Conservation (phyloP, 2,797 vertebrate genomes). For the Sebastes miniatus region DNA sequence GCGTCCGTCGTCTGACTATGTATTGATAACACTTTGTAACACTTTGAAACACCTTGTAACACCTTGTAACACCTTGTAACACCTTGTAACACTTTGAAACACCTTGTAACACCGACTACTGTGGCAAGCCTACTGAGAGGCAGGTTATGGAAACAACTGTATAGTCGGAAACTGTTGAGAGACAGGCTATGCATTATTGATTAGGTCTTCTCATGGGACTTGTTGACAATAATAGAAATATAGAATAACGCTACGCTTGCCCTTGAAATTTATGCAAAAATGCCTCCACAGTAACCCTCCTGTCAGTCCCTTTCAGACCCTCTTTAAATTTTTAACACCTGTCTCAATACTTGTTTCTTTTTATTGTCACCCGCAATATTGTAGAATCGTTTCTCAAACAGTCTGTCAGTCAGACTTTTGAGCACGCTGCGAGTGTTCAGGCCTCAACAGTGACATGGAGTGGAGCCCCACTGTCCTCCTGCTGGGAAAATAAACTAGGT, state of each 20-base stretch:
- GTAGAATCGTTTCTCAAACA: background rate
- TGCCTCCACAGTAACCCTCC: background rate
- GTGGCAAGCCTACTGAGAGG: no score
- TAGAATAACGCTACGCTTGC: background rate
- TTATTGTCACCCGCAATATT: background rate
- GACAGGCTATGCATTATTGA: background rate
- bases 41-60: no score
- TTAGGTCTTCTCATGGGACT: background rate
- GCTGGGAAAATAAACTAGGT: constrained; percentile 18
- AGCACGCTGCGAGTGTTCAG: background rate
- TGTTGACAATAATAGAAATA: background rate
- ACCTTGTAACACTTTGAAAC: no score
- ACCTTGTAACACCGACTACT: no score
- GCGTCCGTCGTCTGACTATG: no score
- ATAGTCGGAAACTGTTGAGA: background rate
- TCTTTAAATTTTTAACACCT: background rate
- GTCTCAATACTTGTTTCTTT: background rate
- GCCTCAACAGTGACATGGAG: background rate
- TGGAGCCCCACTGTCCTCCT: constrained; percentile 3
- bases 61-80: no score
- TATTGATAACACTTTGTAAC: no score
- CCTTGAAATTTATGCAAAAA: background rate
- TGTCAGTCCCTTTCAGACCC: background rate
- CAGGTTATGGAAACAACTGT: no score
- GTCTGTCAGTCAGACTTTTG: background rate